phyloP scores from a whole-genome alignment of 2,888 invertebrate genomes.

The Camponotus fellah region DNA sequence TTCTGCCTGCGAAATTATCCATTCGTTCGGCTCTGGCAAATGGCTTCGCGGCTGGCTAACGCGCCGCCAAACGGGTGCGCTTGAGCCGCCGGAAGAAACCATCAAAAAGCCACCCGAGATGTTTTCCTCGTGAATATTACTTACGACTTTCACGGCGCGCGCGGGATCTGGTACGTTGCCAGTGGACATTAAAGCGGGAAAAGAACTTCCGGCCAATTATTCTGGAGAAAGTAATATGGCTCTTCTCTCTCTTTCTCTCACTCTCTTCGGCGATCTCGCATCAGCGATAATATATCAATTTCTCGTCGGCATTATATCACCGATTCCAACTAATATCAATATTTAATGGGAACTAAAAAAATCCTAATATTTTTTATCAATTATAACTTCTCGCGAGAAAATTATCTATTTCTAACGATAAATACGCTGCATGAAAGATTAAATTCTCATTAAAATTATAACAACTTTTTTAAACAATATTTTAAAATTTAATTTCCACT shows the following conservation, averaged over 20 bases:
- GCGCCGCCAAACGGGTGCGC: constrained; percentile 48
- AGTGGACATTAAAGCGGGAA: constrained; percentile 36
- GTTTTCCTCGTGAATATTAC: constrained; percentile 56
- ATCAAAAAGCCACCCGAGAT: constrained; percentile 52
- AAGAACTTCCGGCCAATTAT: constrained; percentile 43
- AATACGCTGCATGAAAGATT: not conserved
- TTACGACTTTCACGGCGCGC: constrained; percentile 45
- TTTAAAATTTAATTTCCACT: not conserved
- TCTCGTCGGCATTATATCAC: constrained; percentile 18
- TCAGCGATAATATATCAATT: not conserved
- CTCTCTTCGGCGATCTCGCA: not conserved
- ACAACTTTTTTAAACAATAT: not conserved
- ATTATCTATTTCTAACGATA: not conserved
- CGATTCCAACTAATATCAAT: not conserved
- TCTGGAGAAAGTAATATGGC: constrained; percentile 33
- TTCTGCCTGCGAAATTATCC: constrained; percentile 67
- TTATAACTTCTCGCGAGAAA: not conserved
- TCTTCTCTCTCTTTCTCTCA: not conserved
- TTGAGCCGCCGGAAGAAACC: constrained; percentile 60
- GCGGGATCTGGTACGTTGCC: constrained; percentile 53
- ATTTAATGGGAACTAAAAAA: not conserved
- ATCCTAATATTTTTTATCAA: not conserved
- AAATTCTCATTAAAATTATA: not conserved
- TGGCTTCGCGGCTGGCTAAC: constrained; percentile 47
- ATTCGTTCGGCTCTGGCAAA: constrained; percentile 58